Evolutionary conservation across 2,888 invertebrate species (phyloP).

Genomic region (Macropis europaea): DNA sequence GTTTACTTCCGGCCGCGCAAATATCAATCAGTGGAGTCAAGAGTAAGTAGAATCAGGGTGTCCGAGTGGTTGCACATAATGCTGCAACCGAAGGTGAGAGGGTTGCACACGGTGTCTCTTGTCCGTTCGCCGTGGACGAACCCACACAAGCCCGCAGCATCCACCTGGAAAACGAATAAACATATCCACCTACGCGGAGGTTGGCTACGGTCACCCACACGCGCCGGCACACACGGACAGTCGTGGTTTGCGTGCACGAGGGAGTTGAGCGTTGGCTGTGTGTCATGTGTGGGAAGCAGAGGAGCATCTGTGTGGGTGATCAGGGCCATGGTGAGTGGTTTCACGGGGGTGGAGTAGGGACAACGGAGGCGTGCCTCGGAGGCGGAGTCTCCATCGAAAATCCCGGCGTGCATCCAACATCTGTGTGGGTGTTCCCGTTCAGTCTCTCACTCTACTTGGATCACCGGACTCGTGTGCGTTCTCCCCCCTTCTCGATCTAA

Average conservation of each 20-base stretch:
- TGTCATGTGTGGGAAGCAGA: constrained; percentile 35
- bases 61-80: constrained; percentile 72
- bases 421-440: constrained; percentile 55
- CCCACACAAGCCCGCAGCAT: background rate
- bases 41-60: constrained; percentile 73
- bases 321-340: constrained; percentile 48
- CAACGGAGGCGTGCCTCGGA: constrained; percentile 64
- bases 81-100: constrained; percentile 64
- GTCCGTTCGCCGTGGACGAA: constrained; percentile 27
- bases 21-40: constrained; percentile 72
- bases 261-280: constrained; percentile 19
- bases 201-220: background rate
- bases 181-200: constrained; percentile 19
- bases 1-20: constrained; percentile 54
- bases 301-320: constrained; percentile 33
- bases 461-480: constrained; percentile 8
- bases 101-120: constrained; percentile 48
- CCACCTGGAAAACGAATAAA: constrained; percentile 34
- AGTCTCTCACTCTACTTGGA: constrained; percentile 17
- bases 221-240: background rate
- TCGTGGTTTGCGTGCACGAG: constrained; percentile 2
- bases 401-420: constrained; percentile 68
- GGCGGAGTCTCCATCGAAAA: constrained; percentile 74
- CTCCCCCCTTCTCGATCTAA: constrained; percentile 39
- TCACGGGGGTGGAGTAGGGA: constrained; percentile 63